Evolutionary conservation across 2,113 vertebrate species (phyloP).

Genomic region (Puffinus mauretanicus): DNA sequence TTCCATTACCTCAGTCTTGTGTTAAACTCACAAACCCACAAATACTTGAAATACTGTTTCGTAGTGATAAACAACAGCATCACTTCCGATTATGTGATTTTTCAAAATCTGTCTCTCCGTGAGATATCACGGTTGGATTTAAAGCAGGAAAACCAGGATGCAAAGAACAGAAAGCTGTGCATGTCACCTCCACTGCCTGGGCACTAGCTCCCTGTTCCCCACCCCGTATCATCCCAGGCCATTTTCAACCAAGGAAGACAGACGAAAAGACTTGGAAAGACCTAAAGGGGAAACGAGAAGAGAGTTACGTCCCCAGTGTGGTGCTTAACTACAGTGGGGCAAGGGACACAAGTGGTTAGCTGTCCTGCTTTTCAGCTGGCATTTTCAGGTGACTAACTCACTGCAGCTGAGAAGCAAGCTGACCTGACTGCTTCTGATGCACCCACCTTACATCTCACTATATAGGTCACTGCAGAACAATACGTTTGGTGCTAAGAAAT

Average conservation of each 20-base stretch:
- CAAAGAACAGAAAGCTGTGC: background rate
- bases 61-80: background rate
- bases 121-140: background rate
- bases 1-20: background rate
- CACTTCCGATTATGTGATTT: background rate
- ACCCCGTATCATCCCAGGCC: background rate
- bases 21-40: background rate
- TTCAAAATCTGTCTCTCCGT: background rate
- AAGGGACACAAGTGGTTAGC: background rate
- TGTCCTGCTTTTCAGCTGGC: background rate
- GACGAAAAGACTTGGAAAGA: background rate
- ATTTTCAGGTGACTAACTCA: background rate
- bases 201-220: background rate
- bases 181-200: background rate
- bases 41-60: background rate
- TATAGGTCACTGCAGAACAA: background rate
- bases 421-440: background rate
- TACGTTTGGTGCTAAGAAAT: background rate
- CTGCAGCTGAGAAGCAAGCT: background rate
- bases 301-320: background rate
- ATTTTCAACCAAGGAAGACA: background rate
- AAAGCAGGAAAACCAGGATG: background rate
- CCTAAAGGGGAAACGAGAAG: background rate
- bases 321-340: background rate
- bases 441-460: background rate